phyloP scores from a whole-genome alignment of 2,888 invertebrate species.

The Anthophora plumipes region DNA sequence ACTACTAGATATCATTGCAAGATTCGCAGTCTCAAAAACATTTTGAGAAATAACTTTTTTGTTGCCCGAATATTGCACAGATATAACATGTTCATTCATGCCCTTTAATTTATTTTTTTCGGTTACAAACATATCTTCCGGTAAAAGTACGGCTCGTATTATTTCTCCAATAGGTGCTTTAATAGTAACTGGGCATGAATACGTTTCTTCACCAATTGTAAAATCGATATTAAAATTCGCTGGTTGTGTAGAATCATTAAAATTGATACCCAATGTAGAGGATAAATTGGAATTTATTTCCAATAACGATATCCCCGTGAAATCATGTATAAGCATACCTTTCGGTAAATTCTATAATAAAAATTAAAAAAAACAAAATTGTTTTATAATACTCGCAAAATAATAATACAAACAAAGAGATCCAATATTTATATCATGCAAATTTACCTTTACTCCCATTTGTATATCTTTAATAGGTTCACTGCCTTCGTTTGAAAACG shows the following conservation, averaged over 20 bases:
- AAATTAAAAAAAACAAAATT: conserved; percentile 63
- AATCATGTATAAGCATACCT: conserved; percentile 91
- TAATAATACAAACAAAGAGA: conserved; percentile 15
- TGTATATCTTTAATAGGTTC: conserved; percentile 89
- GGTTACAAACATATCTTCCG: conserved; percentile 89
- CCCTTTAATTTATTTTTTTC: conserved; percentile 93
- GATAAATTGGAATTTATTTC: conserved; percentile 88
- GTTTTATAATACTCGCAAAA: conserved; percentile 4
- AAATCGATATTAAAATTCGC: conserved; percentile 92
- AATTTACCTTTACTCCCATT: conserved; percentile 89
- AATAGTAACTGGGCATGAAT: conserved; percentile 86
- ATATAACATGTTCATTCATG: conserved; percentile 93
- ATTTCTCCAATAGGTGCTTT: conserved; percentile 95
- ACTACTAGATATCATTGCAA: conserved; percentile 88
- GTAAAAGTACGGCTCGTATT: conserved; percentile 91
- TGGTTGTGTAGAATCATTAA: conserved; percentile 96
- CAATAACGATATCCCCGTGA: conserved; percentile 89
- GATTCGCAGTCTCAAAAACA: conserved; percentile 92
- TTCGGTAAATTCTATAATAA: conserved; percentile 87
- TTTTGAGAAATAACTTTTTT: conserved; percentile 86
- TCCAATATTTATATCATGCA: not conserved
- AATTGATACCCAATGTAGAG: conserved; percentile 93
- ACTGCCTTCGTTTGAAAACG: conserved; percentile 90
- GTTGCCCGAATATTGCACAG: conserved; percentile 84
- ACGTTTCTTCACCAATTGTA: conserved; percentile 82